Conservation (phyloP, 2,888 invertebrate species). For the Drosophila cracens region DNA sequence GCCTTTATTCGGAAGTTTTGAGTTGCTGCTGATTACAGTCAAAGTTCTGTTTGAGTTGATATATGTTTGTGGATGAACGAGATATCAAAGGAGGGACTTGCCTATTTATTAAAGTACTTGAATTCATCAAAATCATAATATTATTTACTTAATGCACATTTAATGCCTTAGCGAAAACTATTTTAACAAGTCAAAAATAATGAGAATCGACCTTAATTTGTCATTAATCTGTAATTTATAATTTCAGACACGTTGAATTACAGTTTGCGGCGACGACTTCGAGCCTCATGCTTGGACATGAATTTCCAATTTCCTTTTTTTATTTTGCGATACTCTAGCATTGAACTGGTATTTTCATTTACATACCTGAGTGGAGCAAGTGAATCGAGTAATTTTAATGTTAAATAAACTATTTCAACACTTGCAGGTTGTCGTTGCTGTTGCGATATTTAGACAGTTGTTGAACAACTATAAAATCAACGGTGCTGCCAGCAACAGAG, state of each 20-base stretch:
- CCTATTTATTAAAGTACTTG: background rate
- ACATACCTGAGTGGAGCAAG: slow-evolving; percentile 13
- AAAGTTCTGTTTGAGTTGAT: background rate
- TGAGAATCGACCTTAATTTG: background rate
- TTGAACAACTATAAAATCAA: slow-evolving; percentile 50
- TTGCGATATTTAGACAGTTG: slow-evolving; percentile 49
- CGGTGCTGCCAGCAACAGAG: slow-evolving; percentile 19
- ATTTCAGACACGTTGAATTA: background rate
- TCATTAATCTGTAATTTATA: background rate
- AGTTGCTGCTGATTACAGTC: slow-evolving; percentile 7
- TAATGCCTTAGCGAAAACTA: background rate
- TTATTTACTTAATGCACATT: background rate
- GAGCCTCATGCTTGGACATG: background rate
- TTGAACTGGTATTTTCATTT: slow-evolving; percentile 2
- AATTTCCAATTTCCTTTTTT: background rate
- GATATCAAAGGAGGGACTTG: background rate
- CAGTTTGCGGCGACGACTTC: background rate
- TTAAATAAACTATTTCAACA: slow-evolving; percentile 59
- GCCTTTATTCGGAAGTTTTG: slow-evolving; percentile 9
- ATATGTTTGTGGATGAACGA: background rate
- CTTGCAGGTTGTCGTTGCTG: slow-evolving; percentile 14
- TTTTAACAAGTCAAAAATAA: background rate
- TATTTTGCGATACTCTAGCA: background rate
- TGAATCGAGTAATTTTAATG: slow-evolving; percentile 41
- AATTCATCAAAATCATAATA: background rate